Evolutionary conservation across 2,888 invertebrate species (phyloP).

Genomic region (Laspeyria flexula): DNA sequence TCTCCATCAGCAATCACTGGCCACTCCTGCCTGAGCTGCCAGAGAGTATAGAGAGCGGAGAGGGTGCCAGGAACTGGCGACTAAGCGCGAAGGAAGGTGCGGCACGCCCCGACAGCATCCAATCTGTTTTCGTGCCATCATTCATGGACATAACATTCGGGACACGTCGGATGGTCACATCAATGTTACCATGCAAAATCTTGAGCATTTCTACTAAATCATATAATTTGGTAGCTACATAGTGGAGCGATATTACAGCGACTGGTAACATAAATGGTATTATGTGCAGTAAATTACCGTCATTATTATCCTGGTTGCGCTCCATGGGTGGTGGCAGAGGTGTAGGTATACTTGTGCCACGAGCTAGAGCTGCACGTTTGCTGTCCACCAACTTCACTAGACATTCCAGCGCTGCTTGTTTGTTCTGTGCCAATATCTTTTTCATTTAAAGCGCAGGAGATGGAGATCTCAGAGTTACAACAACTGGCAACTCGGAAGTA

Average conservation of each 20-base stretch:
- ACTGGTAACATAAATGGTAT: background rate
- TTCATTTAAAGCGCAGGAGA: background rate
- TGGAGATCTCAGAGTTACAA: too few relatives aligned
- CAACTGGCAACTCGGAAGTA: too few relatives aligned
- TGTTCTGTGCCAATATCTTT: constrained; percentile 53
- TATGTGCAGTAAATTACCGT: constrained; percentile 42
- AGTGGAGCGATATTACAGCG: too few relatives aligned
- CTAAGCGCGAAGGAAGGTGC: background rate
- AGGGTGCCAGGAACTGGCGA: background rate
- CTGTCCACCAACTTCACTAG: constrained; percentile 67
- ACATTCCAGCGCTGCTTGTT: constrained; percentile 72
- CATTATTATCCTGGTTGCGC: constrained; percentile 39
- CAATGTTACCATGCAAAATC: background rate
- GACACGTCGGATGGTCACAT: background rate
- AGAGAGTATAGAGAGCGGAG: background rate
- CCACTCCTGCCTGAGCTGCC: background rate
- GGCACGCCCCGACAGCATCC: background rate
- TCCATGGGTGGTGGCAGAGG: constrained; percentile 64
- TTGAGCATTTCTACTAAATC: background rate
- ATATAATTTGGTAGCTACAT: background rate
- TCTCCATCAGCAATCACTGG: background rate
- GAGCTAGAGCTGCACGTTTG: constrained; percentile 52
- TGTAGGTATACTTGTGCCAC: constrained; percentile 44
- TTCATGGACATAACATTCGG: background rate
- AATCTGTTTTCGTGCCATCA: background rate